Evolutionary conservation across 2,797 vertebrate genomes (phyloP), one percentile per base, ranked within the genome.

Genomic region (Smutsia gigantea): DNA sequence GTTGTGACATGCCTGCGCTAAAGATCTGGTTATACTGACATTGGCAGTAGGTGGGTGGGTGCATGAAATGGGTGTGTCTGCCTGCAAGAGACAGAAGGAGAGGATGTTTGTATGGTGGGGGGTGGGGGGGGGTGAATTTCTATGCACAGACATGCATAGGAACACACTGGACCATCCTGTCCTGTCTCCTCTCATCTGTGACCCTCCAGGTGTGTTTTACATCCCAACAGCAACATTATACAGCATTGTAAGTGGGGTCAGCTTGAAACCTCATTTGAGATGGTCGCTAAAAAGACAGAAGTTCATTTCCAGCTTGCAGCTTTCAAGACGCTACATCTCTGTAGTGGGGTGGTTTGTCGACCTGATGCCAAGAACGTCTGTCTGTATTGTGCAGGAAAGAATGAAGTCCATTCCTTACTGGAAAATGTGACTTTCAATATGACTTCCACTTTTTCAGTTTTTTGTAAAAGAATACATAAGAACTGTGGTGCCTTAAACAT

Each of bases 341-440:
- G 19, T 11, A 27, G 19, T n/a, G 3, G 19, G 57, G 31, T 63
- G 63, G 17, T n/a, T 75, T 37, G 46, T 83, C 85, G 78, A 1
- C 34, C 55, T 7, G 29, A 34, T 42, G n/a, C 63, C 68, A 21
- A 39, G 37, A 75, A 37, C 23, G 4, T 27, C 59, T 92, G 55
- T 49, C 49, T 55, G 27, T 34, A 34, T 69, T 66, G 13, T 0
- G 0, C 71, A 84, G 87, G 12, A 74, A 63, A n/a, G 19, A 89
- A 46, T 1, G 25, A 42, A 61, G 27, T 72, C 61, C 7, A 0
- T 84, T 89, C 66, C 88, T 93, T 75, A 55, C 77, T 42, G 8
- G 93, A 49, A 96, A 92, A 46, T 82, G 13, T 13, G 78, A 81
- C 92, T 96, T 75, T 18, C 63, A 89, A 78, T 55, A 59, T 39